Evolutionary conservation across 2,113 vertebrate genomes (phyloP).

Genomic region (Lipophrys pholis): DNA sequence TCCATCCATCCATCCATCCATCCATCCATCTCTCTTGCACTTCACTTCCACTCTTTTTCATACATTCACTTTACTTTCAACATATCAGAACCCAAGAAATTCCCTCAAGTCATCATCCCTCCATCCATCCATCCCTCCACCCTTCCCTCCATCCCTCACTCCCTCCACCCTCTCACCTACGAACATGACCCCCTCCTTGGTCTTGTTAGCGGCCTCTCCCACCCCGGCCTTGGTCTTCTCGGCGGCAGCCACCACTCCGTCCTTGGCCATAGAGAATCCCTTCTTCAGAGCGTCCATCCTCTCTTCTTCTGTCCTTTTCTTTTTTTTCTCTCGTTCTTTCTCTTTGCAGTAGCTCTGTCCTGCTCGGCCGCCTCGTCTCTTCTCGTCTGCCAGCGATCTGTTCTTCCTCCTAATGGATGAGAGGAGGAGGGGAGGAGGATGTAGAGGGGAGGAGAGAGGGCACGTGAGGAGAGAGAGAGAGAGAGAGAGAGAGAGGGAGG

Average conservation of each 20-base stretch:
- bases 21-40: background rate
- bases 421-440: conserved; percentile 29
- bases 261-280: conserved; percentile 94
- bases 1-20: conserved; percentile 9
- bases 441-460: background rate
- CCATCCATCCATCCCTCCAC: background rate
- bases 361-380: conserved; percentile 24
- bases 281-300: conserved; percentile 94
- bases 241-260: conserved; percentile 93
- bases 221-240: conserved; percentile 98
- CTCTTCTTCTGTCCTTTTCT: background rate
- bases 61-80: background rate
- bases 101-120: background rate
- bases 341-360: conserved; percentile 21
- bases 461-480: background rate
- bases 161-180: conserved; percentile 68
- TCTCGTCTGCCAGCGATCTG: conserved; percentile 39
- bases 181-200: conserved; percentile 97
- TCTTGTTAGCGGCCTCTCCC: conserved; percentile 93
- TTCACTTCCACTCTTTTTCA: background rate
- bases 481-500: background rate
- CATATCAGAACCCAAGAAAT: background rate
- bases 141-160: conserved; percentile 5
- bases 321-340: background rate
- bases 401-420: conserved; percentile 50